phyloP scores from a whole-genome alignment of 2,113 vertebrate genomes.

The Theristicus caerulescens region DNA sequence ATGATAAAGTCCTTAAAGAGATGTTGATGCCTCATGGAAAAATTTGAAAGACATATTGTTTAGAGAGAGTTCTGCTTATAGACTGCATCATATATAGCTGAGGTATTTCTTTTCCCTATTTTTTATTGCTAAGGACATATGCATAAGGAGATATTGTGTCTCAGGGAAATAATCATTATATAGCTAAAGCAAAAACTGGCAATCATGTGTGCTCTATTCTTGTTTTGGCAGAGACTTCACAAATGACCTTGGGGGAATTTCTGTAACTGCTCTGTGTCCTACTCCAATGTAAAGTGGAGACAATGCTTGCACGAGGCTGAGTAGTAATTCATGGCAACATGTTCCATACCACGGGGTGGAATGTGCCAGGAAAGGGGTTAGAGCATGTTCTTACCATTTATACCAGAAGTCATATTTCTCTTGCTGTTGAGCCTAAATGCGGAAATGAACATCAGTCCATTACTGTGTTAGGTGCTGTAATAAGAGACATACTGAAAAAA shows the following conservation, averaged over 20 bases:
- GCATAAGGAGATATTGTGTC: slow-evolving; percentile 41
- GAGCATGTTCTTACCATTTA: background rate
- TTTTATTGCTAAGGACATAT: slow-evolving; percentile 64
- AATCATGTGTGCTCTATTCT: slow-evolving; percentile 2
- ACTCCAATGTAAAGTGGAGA: background rate
- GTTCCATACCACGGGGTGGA: background rate
- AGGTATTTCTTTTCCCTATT: slow-evolving; percentile 38
- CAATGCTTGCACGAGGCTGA: background rate
- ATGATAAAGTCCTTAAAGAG: slow-evolving; percentile 68
- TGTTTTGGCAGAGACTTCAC: slow-evolving; percentile 15
- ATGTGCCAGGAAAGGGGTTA: background rate
- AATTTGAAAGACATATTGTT: slow-evolving; percentile 51
- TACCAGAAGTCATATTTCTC: background rate
- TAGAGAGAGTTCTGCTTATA: slow-evolving; percentile 41
- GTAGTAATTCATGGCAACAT: background rate
- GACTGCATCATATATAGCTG: slow-evolving; percentile 7
- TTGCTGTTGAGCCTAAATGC: background rate
- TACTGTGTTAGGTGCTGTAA: background rate
- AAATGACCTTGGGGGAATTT: slow-evolving; percentile 36
- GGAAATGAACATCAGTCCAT: background rate
- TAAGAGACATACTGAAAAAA: background rate
- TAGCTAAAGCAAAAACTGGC: slow-evolving; percentile 22
- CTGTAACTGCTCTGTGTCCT: background rate
- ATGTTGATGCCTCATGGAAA: slow-evolving; percentile 59
- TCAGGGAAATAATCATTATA: slow-evolving; percentile 28